Evolutionary conservation across 2,797 vertebrate species (phyloP).

Genomic region (Phrynocephalus vlangalii): DNA sequence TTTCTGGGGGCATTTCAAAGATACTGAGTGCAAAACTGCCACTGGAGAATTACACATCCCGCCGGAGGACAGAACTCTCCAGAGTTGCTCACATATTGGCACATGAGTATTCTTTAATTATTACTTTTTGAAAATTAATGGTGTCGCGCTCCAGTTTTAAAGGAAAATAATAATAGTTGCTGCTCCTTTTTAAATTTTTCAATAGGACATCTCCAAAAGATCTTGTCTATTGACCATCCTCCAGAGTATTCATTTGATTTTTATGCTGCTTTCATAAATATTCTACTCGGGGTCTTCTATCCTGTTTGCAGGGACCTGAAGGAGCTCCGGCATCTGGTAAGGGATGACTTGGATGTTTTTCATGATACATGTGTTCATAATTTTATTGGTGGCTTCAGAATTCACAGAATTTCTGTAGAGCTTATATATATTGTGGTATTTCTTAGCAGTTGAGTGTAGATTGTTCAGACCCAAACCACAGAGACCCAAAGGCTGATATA

Average conservation of each 20-base stretch:
- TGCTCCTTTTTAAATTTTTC: conserved; percentile 26
- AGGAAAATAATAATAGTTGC: not conserved
- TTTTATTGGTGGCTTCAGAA: conserved; percentile 30
- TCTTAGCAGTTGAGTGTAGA: not conserved
- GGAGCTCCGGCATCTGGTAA: conserved; percentile 94
- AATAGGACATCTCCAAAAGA: conserved; percentile 91
- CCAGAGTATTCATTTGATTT: conserved; percentile 90
- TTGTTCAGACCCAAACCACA: not conserved
- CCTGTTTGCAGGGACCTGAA: conserved; percentile 94
- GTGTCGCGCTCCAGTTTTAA: conserved; percentile 1
- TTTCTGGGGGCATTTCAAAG: not conserved
- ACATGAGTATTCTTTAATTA: not conserved
- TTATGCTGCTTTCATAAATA: conserved; percentile 94
- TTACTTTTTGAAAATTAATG: not conserved
- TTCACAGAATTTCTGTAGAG: not conserved
- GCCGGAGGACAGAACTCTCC: not conserved
- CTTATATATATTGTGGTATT: not conserved
- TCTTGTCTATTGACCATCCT: conserved; percentile 88
- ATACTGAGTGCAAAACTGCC: not conserved
- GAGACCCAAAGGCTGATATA: too few species aligned
- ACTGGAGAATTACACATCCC: not conserved
- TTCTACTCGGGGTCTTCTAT: conserved; percentile 96
- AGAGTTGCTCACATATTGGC: not conserved
- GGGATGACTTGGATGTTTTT: conserved; percentile 44
- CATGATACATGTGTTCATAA: not conserved